Percentiles rank a stretch among this genome's conserved stretches.
phyloP scores from a whole-genome alignment of 2,797 vertebrate species.

The Glyptemys insculpta region DNA sequence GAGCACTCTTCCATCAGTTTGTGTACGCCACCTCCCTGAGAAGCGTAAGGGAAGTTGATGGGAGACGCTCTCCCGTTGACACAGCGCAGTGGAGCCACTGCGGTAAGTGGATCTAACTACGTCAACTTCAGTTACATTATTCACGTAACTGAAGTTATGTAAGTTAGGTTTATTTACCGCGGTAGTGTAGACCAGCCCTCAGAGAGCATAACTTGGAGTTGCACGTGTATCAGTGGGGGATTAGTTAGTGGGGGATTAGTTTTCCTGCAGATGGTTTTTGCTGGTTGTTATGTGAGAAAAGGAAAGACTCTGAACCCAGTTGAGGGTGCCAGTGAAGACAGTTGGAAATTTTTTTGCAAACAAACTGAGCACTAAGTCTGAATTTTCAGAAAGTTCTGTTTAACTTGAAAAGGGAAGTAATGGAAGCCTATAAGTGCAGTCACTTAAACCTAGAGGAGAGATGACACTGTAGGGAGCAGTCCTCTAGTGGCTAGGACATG shows the following conservation, averaged over 20 bases:
- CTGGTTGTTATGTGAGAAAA: not conserved
- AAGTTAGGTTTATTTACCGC: too few species aligned
- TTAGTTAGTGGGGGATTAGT: not conserved
- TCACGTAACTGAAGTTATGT: too few species aligned
- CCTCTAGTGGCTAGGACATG: too few species aligned
- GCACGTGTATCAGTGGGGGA: not conserved
- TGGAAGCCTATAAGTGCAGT: not conserved
- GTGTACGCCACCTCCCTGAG: too few species aligned
- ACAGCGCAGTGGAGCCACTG: too few species aligned
- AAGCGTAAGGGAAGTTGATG: too few species aligned
- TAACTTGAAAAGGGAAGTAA: not conserved
- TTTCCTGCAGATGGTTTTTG: not conserved
- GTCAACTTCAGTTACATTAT: too few species aligned
- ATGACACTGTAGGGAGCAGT: too few species aligned
- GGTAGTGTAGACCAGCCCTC: not conserved
- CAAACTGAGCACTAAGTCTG: not conserved
- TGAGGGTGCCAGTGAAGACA: not conserved
- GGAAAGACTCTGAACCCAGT: not conserved
- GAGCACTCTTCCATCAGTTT: too few species aligned
- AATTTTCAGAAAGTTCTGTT: not conserved
- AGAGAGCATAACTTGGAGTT: not conserved
- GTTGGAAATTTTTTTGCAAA: not conserved
- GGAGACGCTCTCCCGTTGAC: too few species aligned
- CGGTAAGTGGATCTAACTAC: too few species aligned
- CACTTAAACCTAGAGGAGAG: too few species aligned